phyloP scores from a whole-genome alignment of 2,888 invertebrate genomes.

The Dicyrtomina minuta region DNA sequence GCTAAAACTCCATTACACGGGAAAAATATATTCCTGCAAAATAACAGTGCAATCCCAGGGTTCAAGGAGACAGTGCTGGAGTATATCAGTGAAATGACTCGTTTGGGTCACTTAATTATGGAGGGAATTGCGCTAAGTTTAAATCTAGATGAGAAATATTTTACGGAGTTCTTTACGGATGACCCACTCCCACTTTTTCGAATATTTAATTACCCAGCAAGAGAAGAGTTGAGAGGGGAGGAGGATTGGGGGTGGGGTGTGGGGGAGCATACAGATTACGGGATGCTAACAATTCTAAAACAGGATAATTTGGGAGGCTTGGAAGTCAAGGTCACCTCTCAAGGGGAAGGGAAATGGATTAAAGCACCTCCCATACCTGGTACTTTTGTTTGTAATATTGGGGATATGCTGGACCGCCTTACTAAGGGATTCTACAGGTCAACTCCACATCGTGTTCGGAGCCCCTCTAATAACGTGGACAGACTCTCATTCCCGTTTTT shows the following conservation, averaged over 20 bases:
- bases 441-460: slow-evolving; percentile 41
- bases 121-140: slow-evolving; percentile 31
- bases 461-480: slow-evolving; percentile 17
- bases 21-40: slow-evolving; percentile 32
- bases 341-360: slow-evolving; percentile 37
- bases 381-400: slow-evolving; percentile 42
- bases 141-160: slow-evolving; percentile 28
- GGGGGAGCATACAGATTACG: slow-evolving; percentile 44
- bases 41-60: slow-evolving; percentile 24
- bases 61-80: slow-evolving; percentile 29
- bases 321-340: slow-evolving; percentile 32
- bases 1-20: slow-evolving; percentile 28
- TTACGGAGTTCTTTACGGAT: slow-evolving; percentile 29
- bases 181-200: slow-evolving; percentile 37
- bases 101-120: slow-evolving; percentile 34
- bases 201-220: slow-evolving; percentile 38
- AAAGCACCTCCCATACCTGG: slow-evolving; percentile 38
- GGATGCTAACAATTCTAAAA: slow-evolving; percentile 42
- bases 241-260: too few relatives aligned
- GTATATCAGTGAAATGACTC: slow-evolving; percentile 26
- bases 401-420: slow-evolving; percentile 38
- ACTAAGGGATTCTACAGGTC: slow-evolving; percentile 38
- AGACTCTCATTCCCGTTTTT: slow-evolving; percentile 42
- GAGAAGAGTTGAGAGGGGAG: slow-evolving; percentile 9
- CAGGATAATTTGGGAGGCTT: slow-evolving; percentile 39